Percentiles rank a stretch among this genome's conserved stretches.
Evolutionary conservation across 64 coral and sea anemone species (phyloP).

Genomic region (Montipora sp.): DNA sequence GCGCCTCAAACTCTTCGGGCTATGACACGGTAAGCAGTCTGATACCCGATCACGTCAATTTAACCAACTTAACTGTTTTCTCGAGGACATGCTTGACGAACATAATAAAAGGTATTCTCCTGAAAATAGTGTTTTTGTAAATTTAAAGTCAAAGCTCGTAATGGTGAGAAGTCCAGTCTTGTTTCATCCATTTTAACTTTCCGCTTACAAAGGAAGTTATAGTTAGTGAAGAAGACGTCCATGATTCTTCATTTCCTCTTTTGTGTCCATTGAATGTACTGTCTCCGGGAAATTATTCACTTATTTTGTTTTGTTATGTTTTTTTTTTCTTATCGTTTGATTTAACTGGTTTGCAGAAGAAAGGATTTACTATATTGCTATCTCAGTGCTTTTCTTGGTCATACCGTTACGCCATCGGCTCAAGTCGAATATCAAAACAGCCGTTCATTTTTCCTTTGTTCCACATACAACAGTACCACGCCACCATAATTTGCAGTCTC

Average conservation of each 20-base stretch:
- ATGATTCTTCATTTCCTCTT: background rate
- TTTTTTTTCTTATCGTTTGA: background rate
- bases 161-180: too few species aligned
- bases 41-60: background rate
- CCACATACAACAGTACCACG: background rate
- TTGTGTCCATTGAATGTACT: background rate
- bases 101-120: too few species aligned
- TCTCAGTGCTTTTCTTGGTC: background rate
- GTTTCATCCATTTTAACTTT: too few species aligned
- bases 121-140: too few species aligned
- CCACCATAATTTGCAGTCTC: background rate
- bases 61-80: too few species aligned
- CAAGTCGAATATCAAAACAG: background rate
- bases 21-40: constrained; percentile 2
- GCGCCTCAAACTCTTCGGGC: background rate
- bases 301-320: background rate
- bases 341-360: background rate
- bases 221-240: background rate
- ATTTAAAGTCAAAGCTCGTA: too few species aligned
- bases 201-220: too few species aligned
- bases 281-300: background rate
- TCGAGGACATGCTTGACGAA: too few species aligned
- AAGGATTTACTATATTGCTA: background rate
- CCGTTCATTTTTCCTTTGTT: background rate
- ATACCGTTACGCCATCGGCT: background rate